Evolutionary conservation across 1,140 invertebrate species (phyloP).

Genomic region (Chymomyza costata): DNA sequence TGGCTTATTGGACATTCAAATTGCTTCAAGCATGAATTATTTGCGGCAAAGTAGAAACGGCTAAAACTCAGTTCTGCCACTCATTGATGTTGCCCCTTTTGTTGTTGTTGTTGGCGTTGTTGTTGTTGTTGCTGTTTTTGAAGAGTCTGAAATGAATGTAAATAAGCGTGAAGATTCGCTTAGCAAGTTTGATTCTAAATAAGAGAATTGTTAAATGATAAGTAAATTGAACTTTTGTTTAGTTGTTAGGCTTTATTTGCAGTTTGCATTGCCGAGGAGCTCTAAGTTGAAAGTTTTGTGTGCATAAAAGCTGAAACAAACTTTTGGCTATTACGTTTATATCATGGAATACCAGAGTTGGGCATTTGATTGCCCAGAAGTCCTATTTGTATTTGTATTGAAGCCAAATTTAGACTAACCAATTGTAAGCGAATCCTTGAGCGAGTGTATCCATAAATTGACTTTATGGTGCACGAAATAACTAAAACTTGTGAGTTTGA

Average conservation of each 20-base stretch:
- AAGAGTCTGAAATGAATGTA: conserved; percentile 61
- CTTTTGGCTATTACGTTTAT: no score
- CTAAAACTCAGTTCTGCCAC: conserved; percentile 2
- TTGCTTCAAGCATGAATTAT: conserved; percentile 70
- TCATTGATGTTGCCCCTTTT: conserved; percentile 7
- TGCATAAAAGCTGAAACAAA: no score
- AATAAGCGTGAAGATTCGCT: conserved; percentile 69
- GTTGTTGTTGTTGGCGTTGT: conserved; percentile 7
- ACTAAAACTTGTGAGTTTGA: no score
- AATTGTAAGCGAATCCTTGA: no score
- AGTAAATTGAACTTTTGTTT: conserved; percentile 62
- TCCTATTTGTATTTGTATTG: no score
- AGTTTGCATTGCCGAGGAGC: no score
- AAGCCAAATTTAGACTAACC: no score
- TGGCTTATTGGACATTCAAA: conserved; percentile 67
- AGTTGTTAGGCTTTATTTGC: conserved; percentile 14
- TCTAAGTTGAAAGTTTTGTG: no score
- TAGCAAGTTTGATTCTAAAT: conserved; percentile 42
- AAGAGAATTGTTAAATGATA: conserved; percentile 52
- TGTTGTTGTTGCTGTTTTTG: conserved; percentile 41
- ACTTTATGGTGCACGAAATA: no score
- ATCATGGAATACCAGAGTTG: no score
- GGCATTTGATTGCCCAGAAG: no score
- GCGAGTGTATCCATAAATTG: no score
- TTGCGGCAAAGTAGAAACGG: conserved; percentile 38